phyloP scores from a whole-genome alignment of 2,797 vertebrate genomes.

The Heterohyrax brucei region DNA sequence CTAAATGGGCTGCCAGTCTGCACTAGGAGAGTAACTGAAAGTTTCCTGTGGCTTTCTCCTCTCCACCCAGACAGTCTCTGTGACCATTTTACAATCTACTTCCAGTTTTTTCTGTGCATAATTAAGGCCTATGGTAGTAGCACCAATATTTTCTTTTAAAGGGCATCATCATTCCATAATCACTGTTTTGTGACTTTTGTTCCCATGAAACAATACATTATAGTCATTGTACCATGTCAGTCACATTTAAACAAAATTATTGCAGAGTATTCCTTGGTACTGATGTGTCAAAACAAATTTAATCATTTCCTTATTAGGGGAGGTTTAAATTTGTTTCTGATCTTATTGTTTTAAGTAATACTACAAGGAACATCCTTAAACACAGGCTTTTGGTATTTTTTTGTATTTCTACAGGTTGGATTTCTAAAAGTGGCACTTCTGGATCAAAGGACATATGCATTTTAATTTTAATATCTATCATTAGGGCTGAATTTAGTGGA shows the following conservation, averaged over 20 bases:
- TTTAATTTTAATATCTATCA: background rate
- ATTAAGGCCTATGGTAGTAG: background rate
- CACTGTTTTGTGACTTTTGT: background rate
- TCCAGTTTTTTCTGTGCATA: background rate
- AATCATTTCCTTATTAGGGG: background rate
- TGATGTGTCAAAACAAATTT: background rate
- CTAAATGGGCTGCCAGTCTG: background rate
- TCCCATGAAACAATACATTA: background rate
- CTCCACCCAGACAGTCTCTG: background rate
- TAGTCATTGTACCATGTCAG: background rate
- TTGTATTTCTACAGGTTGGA: conserved; percentile 20
- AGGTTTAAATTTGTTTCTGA: background rate
- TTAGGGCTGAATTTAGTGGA: background rate
- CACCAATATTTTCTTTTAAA: background rate
- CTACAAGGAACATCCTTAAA: background rate
- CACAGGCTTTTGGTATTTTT: background rate
- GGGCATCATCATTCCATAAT: background rate
- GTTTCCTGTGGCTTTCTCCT: background rate
- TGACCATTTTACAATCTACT: background rate
- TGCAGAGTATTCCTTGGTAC: background rate
- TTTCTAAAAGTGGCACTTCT: background rate
- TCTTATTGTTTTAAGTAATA: background rate
- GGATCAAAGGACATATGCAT: background rate
- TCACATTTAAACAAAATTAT: background rate
- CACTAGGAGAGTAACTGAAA: background rate